Base-by-base conservation (phyloP, 2,888 invertebrate genomes). In the Protophormia terraenovae region DNA sequence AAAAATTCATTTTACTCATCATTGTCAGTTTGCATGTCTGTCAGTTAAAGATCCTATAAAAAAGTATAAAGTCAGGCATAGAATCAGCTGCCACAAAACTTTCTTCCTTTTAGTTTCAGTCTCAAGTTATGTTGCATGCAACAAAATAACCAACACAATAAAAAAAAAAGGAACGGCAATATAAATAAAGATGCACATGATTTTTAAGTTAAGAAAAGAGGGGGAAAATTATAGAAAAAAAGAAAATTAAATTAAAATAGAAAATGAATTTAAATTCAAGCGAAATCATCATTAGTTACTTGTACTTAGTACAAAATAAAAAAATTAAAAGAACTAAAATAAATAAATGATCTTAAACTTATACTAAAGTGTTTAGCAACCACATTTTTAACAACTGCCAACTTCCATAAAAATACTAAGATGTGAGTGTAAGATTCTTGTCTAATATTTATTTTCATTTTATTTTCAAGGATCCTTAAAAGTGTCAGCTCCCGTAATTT, bases 1-100 rank as follows among this genome's bases (percentile, higher is more conserved):
- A 16, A 67, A 75, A 76, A 76, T 50, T 29, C 27, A 66, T 80
- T 60, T 32, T 47, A 71, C 50, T 76, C 82, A 73, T 82, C 78
- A 82, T 85, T 85, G 73, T 81, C 77, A 84, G 84, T 64, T 85
- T 85, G 85, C 82, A 82, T 85, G 85, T 75, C 58, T 55, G 71
- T 77, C 80, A 67, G 47, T 72, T 45, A 27, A 22, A 58, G 27
- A 73, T 41, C 45, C 55, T 55, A 41, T 29, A 41, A 19, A 12
- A 41, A 12, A 35, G 14, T 10, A 19, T 14, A 29, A 45, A 10
- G 5, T 32, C n/a, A n/a, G n/a, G 35, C 4, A 47, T 16, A 6
- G 8, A 35, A 32, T 14, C 32, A 32, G 24, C 55, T 32, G 41
- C 29, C 8, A 10, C 12, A 72, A 16, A 75, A 75, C 82, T 79